These are phyloP conservation scores for Sphyrna mokarran DNA, from an alignment of 2,113 vertebrate genomes.

Conservation along the genomic window DNA sequence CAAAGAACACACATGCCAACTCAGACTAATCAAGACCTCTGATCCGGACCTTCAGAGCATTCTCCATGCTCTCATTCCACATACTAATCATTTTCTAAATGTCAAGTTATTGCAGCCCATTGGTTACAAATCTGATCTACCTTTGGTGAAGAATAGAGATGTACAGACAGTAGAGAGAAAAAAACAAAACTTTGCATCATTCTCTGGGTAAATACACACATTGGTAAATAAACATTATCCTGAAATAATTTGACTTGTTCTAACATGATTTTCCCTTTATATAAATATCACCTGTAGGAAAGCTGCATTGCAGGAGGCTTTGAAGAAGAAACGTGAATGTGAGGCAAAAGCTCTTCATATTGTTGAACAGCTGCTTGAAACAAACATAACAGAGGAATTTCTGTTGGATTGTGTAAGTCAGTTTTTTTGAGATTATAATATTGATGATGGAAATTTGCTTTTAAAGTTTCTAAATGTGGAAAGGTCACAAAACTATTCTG, in stretches of 20 bases:
- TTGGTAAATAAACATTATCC: conserved; percentile 33
- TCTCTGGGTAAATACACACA: not conserved
- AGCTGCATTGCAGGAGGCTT: conserved; percentile 64
- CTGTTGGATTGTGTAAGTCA: conserved; percentile 74
- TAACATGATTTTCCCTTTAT: conserved; percentile 35
- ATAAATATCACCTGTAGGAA: conserved; percentile 56
- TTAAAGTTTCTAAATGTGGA: not conserved
- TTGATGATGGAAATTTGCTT: not conserved
- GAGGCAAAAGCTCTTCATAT: conserved; percentile 72
- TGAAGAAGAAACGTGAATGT: conserved; percentile 70
- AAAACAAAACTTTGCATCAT: not conserved
- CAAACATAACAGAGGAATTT: conserved; percentile 75
- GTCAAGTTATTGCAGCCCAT: not conserved
- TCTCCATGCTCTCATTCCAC: too few relatives aligned
- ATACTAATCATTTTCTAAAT: not conserved
- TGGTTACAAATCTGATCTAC: not conserved
- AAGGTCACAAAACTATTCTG: not conserved
- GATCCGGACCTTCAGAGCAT: too few relatives aligned
- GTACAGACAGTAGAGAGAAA: not conserved
- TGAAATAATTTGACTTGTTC: conserved; percentile 16
- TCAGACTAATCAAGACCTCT: too few relatives aligned
- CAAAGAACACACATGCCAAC: too few relatives aligned
- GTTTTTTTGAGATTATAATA: not conserved
- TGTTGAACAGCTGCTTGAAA: conserved; percentile 81
- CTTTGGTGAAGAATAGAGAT: not conserved